These are phyloP conservation scores for Tachuris rubrigastra DNA, from an alignment of 2,113 vertebrate genomes.

Conservation along the genomic window DNA sequence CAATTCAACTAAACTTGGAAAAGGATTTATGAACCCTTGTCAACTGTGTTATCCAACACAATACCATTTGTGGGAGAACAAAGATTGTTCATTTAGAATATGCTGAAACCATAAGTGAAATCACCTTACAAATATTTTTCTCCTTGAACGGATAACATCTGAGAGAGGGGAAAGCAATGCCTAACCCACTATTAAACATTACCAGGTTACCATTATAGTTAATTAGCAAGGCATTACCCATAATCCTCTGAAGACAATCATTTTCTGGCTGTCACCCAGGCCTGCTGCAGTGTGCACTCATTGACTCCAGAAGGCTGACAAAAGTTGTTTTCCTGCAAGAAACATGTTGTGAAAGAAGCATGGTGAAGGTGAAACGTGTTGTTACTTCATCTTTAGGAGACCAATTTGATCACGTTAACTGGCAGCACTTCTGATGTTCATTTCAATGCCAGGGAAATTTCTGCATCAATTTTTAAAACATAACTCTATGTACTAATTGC, in stretches of 20 bases:
- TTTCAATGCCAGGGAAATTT: constrained; percentile 39
- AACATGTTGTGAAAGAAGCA: background rate
- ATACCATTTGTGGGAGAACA: constrained; percentile 49
- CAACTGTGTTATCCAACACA: constrained; percentile 56
- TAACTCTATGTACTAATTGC: background rate
- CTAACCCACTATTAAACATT: constrained; percentile 42
- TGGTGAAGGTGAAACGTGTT: constrained; percentile 10
- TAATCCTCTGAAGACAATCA: constrained; percentile 41
- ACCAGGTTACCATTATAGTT: constrained; percentile 30
- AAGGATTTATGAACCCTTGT: constrained; percentile 60
- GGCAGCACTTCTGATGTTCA: constrained; percentile 23
- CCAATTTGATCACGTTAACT: background rate
- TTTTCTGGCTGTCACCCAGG: constrained; percentile 40
- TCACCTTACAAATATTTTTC: constrained; percentile 67
- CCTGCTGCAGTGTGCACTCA: background rate
- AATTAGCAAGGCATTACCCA: constrained; percentile 46
- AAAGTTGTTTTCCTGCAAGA: background rate
- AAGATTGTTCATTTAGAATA: constrained; percentile 48
- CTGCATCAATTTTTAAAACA: constrained; percentile 49
- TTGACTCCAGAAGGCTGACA: constrained; percentile 9
- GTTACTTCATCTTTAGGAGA: constrained; percentile 1
- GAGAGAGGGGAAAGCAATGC: constrained; percentile 23
- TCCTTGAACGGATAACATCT: constrained; percentile 59
- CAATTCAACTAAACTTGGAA: constrained; percentile 52
- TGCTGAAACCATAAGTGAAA: constrained; percentile 59